Percentiles rank a stretch among this genome's conserved stretches.
phyloP scores from a whole-genome alignment of 2,797 vertebrate species.

The Syngnathus rostellatus region DNA sequence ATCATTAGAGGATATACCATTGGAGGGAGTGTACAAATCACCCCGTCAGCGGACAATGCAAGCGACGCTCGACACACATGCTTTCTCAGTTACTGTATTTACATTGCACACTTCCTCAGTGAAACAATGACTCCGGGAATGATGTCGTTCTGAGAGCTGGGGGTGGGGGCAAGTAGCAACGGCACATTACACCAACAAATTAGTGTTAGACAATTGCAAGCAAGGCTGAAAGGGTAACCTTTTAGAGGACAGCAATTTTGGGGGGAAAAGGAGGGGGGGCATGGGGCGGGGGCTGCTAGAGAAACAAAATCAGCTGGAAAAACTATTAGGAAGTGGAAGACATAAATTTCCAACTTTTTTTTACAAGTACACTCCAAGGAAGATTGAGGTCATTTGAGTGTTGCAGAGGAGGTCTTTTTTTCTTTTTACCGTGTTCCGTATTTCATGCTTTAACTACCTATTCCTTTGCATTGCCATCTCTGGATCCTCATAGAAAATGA shows the following conservation, averaged over 20 bases:
- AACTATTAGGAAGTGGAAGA: slow-evolving; percentile 80
- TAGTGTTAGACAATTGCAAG: slow-evolving; percentile 69
- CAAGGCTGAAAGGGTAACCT: slow-evolving; percentile 66
- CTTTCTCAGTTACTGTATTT: slow-evolving; percentile 94
- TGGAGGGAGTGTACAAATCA: slow-evolving; percentile 61
- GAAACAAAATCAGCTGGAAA: slow-evolving; percentile 70
- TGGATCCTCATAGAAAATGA: slow-evolving; percentile 74
- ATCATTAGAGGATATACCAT: slow-evolving; percentile 67
- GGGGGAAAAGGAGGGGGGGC: neutral
- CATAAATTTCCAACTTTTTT: slow-evolving; percentile 68
- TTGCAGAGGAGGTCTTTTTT: slow-evolving; percentile 71
- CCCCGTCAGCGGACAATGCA: slow-evolving; percentile 59
- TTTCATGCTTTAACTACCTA: slow-evolving; percentile 77
- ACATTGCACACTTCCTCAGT: slow-evolving; percentile 86
- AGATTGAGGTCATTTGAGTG: slow-evolving; percentile 79
- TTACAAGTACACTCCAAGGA: slow-evolving; percentile 69
- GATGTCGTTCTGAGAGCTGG: slow-evolving; percentile 49
- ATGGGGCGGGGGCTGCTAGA: slow-evolving; percentile 8
- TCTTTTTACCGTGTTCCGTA: slow-evolving; percentile 72
- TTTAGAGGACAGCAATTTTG: slow-evolving; percentile 60
- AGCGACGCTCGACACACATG: slow-evolving; percentile 76
- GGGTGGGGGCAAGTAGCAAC: slow-evolving; percentile 47
- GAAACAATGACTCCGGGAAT: slow-evolving; percentile 89
- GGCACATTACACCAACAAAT: slow-evolving; percentile 58
- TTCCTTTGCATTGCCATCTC: slow-evolving; percentile 72